Evolutionary conservation across 2,113 vertebrate species (phyloP).

Genomic region (Varanus komodoensis): DNA sequence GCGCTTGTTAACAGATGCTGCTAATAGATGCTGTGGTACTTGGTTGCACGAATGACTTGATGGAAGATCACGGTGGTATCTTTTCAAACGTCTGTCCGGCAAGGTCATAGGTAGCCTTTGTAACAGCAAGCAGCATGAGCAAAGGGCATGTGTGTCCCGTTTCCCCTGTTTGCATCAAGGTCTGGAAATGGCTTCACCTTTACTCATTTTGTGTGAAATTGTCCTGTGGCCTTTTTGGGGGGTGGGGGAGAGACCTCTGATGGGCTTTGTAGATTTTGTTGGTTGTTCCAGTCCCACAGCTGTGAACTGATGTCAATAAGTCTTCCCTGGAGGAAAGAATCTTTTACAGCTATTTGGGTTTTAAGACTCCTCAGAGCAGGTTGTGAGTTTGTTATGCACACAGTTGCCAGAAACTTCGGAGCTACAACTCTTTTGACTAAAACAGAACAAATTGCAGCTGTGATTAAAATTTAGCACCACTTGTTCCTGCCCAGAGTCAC

Average conservation of each 20-base stretch:
- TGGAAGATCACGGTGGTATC: neutral
- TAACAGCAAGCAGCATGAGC: neutral
- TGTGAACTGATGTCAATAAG: constrained; percentile 21
- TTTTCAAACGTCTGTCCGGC: neutral
- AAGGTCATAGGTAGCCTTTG: neutral
- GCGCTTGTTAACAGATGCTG: constrained; percentile 27
- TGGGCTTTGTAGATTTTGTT: neutral
- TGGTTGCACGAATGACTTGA: constrained; percentile 12
- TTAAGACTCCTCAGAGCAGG: neutral
- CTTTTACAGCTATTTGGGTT: neutral
- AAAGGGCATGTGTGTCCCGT: neutral
- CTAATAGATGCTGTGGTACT: constrained; percentile 24
- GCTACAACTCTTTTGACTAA: rapidly evolving
- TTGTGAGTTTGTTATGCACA: neutral
- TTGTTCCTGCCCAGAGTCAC: neutral
- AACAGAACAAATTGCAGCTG: neutral
- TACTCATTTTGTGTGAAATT: neutral
- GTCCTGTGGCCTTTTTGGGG: neutral
- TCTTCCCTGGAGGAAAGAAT: constrained; percentile 13
- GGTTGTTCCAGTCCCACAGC: constrained; percentile 7
- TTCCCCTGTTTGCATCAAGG: neutral
- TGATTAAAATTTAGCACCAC: neutral
- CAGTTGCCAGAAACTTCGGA: rapidly evolving
- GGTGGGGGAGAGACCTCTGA: neutral
- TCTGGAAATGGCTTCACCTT: neutral